Base-by-base conservation (phyloP, 1,140 invertebrate species). In the Drosophila albomicans region DNA sequence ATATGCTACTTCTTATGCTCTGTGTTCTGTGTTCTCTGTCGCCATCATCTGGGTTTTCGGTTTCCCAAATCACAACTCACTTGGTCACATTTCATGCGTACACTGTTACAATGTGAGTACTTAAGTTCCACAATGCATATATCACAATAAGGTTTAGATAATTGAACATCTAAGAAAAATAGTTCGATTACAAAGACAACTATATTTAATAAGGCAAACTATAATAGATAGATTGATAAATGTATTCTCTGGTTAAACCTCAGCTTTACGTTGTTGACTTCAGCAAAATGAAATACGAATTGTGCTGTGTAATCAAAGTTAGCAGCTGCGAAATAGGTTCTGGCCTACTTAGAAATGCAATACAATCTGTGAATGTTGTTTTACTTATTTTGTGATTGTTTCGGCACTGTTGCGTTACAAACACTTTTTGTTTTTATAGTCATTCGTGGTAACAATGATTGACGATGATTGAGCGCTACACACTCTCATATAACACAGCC, bases 281-380 rank as follows among this genome's bases (percentile, higher is more conserved):
- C 2, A 41, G 11, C 54, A 69, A 85, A 86, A 75, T 81, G 57
- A 86, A 85, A 86, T 86, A 70, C 41, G 41, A 45, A 35, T 56
- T 35, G 28, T 48, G 54, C 49, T 52, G 70, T 76, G 82, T 87
- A 82, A 86, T 87, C 82, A 86, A 86, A 87, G 71, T 65, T 79
- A 68, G 75, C 82, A 86, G 86, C 72, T 86, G 82, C 65, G 67
- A 48, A 30, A 51, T 48, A 13, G 63, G 43, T 8, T 30, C 25
- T 32, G 30, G 46, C 58, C 78, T 73, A 64, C 63, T 63, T 75
- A 56, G 68, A 82, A 86, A 88, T 80, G 76, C 76, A 82, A 71
- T 75, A 67, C 79, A 79, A 74, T 82, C 75, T 61, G 68, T 64
- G 57, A 87, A 82, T 45, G 49, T 43, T 41, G n/a, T 49, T 72